Base-by-base conservation (phyloP, 2,888 invertebrate genomes). In the Agonopterix alstromeriana region DNA sequence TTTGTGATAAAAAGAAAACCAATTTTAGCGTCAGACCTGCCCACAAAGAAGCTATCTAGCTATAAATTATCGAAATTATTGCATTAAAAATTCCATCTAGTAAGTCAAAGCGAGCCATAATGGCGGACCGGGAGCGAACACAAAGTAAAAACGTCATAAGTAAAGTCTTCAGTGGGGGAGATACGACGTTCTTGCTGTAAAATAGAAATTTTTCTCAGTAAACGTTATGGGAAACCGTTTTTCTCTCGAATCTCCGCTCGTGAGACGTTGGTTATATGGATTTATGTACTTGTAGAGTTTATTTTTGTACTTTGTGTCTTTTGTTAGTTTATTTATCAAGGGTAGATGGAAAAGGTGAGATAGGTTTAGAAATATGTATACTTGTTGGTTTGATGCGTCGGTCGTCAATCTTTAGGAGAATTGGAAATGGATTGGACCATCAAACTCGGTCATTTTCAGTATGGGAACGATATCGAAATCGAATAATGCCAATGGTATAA, bases 21-120 rank as follows among this genome's bases (percentile, higher is more conserved):
- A 82, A 82, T 83, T 85, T 82, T 8, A n/a, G 70, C n/a, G n/a
- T 10, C 58, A 58, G 60, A 56, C 53, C 49, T 42, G 57, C 53
- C 66, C 78, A 85, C 87, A 86, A 87, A 86, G 83, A 73, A 78
- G 77, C 80, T 78, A 85, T 84, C 85, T 84, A 85, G 86, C 84
- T 81, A 89, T 87, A 89, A 89, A 89, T 89, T 89, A 89, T 92
- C 90, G 91, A 90, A 91, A 92, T 92, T 91, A 91, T 92, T 92
- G 91, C 91, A 92, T 92, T 92, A 92, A 92, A 92, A 92, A 92
- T 91, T 91, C 91, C 91, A 92, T 92, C 91, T 91, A 90, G 90
- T 90, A 89, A 91, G 91, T 91, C 91, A 91, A 91, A 91, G 91
- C 88, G 89, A 83, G 84, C 84, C 82, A 82, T 87, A 89, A 91